phyloP scores from a whole-genome alignment of 2,888 invertebrate species.

The Platycheirus rosarum region DNA sequence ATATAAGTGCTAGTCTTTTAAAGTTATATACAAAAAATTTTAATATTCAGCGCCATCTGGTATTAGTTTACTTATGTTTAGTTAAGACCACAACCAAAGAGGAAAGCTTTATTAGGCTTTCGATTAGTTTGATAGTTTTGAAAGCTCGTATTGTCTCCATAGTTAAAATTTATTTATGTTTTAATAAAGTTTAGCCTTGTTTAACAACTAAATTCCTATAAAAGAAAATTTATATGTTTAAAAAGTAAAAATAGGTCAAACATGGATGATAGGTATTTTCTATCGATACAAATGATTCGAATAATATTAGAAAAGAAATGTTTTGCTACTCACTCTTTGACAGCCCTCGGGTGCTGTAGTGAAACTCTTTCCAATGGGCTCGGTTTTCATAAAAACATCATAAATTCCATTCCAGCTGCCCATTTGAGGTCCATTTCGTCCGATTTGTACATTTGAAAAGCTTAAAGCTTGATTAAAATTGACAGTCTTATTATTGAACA shows the following conservation, averaged over 20 bases:
- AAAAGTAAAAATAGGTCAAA: constrained; percentile 61
- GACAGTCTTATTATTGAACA: constrained; percentile 88
- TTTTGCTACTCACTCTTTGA: constrained; percentile 83
- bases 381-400: constrained; percentile 83
- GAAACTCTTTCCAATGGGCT: constrained; percentile 82
- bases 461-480: constrained; percentile 86
- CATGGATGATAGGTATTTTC: too few relatives aligned
- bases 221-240: constrained; percentile 74
- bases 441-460: constrained; percentile 88
- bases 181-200: constrained; percentile 71
- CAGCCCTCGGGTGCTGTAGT: constrained; percentile 84
- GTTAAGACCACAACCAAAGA: constrained; percentile 72
- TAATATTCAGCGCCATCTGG: constrained; percentile 56
- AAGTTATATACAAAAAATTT: constrained; percentile 63
- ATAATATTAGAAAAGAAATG: neutral
- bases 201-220: constrained; percentile 82
- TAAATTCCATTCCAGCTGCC: constrained; percentile 82
- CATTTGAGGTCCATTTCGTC: constrained; percentile 84
- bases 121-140: constrained; percentile 47
- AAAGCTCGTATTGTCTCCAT: constrained; percentile 57
- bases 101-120: constrained; percentile 42
- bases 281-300: neutral
- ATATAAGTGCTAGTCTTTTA: too few relatives aligned
- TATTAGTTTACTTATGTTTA: constrained; percentile 60
- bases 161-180: constrained; percentile 11